Conservation (phyloP, 1,140 invertebrate genomes). For the Euwallacea fornicatus region DNA sequence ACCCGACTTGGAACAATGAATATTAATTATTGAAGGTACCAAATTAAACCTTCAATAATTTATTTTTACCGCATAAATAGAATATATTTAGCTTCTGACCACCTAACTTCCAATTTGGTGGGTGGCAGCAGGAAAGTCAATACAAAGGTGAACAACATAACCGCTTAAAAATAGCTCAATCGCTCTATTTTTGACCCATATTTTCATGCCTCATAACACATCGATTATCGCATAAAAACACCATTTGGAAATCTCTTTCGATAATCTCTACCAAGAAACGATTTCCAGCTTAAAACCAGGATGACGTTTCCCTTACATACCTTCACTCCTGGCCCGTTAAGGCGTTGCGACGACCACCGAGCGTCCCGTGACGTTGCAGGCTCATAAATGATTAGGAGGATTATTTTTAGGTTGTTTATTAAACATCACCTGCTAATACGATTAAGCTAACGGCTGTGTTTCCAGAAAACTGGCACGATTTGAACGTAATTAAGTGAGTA, state of each 20-base stretch:
- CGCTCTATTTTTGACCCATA: neutral
- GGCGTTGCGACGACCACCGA: constrained; percentile 9
- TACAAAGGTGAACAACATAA: constrained; percentile 12
- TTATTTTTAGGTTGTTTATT: neutral
- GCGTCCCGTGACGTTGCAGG: neutral
- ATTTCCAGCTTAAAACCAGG: no score
- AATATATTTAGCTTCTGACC: neutral
- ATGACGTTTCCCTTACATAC: no score
- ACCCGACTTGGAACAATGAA: no score
- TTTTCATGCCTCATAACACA: no score
- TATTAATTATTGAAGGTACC: no score
- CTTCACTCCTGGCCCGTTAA: neutral
- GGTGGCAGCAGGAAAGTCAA: neutral
- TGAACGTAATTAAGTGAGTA: no score
- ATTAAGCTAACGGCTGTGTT: neutral
- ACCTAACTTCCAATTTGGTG: neutral
- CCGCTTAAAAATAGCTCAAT: neutral
- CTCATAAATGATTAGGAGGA: constrained; percentile 2
- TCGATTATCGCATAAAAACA: no score
- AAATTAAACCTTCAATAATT: no score
- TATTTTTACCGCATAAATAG: neutral
- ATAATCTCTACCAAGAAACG: no score
- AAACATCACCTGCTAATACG: no score
- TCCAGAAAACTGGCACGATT: no score
- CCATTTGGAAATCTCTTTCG: no score